Evolutionary conservation across 2,113 vertebrate genomes (phyloP).

Genomic region (Pelecanoides urinatrix): DNA sequence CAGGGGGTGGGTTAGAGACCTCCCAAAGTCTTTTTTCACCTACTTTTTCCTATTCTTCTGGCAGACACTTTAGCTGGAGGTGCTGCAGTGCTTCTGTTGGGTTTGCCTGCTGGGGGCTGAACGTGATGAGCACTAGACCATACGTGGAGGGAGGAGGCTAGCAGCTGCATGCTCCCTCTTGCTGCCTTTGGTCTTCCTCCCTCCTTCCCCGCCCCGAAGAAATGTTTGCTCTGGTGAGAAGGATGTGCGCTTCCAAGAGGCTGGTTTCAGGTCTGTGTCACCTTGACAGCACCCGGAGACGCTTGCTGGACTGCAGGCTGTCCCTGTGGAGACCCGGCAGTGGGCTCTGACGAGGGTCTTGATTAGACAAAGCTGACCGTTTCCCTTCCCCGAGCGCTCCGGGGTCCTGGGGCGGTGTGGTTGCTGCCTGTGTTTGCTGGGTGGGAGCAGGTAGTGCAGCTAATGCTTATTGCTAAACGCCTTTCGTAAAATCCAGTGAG

Average conservation of each 20-base stretch:
- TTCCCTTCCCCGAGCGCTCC: background rate
- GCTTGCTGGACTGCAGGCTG: background rate
- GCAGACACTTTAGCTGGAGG: background rate
- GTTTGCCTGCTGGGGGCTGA: background rate
- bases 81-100: background rate
- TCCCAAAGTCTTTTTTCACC: background rate
- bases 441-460: background rate
- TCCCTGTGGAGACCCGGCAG: background rate
- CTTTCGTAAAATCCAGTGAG: accelerated
- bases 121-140: background rate
- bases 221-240: background rate
- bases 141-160: background rate
- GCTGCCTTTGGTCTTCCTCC: background rate
- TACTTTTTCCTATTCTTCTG: background rate
- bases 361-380: background rate
- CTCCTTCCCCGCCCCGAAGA: background rate
- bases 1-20: background rate
- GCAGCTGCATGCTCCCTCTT: background rate
- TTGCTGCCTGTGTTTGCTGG: background rate
- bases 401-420: background rate
- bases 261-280: background rate
- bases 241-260: background rate
- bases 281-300: background rate
- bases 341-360: background rate
- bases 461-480: accelerated